These are phyloP conservation scores for Orbicella faveolata DNA, from an alignment of 64 coral and sea anemone genomes.

Conservation along the genomic window DNA sequence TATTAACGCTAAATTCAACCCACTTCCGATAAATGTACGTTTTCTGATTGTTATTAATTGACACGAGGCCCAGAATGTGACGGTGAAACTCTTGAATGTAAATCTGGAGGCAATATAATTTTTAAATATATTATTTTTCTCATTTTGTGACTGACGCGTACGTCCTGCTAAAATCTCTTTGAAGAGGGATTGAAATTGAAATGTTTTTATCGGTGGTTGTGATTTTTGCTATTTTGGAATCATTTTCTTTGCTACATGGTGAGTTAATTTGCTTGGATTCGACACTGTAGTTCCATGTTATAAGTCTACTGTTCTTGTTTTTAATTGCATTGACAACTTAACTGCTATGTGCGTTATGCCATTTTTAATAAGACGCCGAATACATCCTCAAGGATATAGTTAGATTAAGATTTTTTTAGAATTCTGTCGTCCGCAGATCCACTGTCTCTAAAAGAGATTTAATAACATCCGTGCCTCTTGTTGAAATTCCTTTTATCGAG, in stretches of 20 bases:
- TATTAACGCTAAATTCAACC: background rate
- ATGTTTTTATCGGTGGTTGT: background rate
- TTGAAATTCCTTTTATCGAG: background rate
- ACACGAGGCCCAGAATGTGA: background rate
- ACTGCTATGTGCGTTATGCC: background rate
- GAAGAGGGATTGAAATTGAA: background rate
- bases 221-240: background rate
- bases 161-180: background rate
- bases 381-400: background rate
- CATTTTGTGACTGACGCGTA: background rate
- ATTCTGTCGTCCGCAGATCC: too few species aligned
- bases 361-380: background rate
- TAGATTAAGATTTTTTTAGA: too few species aligned
- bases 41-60: constrained; percentile 15
- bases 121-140: background rate
- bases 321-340: background rate
- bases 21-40: background rate
- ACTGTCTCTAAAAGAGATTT: too few species aligned
- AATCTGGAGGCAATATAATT: background rate
- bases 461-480: too few species aligned
- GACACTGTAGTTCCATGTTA: background rate
- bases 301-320: background rate
- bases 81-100: background rate
- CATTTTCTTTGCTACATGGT: constrained; percentile 9
- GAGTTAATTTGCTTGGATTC: background rate